Base-by-base conservation (phyloP, 2,797 vertebrate genomes). In the Eulemur coronatus region DNA sequence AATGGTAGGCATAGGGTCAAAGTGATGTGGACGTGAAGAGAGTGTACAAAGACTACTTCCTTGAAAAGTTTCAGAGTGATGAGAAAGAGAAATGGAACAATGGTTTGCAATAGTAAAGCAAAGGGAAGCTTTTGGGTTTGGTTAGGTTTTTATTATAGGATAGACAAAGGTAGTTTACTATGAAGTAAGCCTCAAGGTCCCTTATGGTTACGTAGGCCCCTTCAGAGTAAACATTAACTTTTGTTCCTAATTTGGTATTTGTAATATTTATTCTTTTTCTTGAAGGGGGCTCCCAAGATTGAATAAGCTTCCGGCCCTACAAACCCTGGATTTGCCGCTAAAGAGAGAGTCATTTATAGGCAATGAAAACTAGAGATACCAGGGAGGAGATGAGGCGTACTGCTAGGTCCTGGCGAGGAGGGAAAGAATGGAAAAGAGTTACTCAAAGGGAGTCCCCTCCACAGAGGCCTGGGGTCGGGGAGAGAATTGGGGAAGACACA, bases 231-330 rank as follows among this genome's bases (percentile, higher is more conserved):
- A 89, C 46, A n/a, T 55, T 46, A 67, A 61, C 79, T 89, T 79
- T 67, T 84, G 26, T 63, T 75, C 50, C 41, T 84, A 84, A 84
- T 30, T 46, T 84, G 55, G 12, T 67, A n/a, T 61, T 50, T 97
- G 73, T 84, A 88, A 75, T 84, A 84, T 72, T 95, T 61, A 57
- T 78, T 63, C 11, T 69, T 95, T 79, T 95, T 89, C 57, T 63
- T 89, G 8, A 89, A 59, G 8, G 91, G 18, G 8, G 13, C 33
- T 55, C 35, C 50, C 59, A 75, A 26, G 35, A 80, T 46, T 88
- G 41, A 91, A 52, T 73, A 91, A 78, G 13, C 38, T 35, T 78
- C 18, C 46, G n/a, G 14, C 18, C 30, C 55, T 91, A 33, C n/a
- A 91, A 79, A 73, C 24, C n/a, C 82, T 88, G n/a, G 3, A 73